Conservation (phyloP, 2,888 invertebrate genomes). For the Neoascia interrupta region DNA sequence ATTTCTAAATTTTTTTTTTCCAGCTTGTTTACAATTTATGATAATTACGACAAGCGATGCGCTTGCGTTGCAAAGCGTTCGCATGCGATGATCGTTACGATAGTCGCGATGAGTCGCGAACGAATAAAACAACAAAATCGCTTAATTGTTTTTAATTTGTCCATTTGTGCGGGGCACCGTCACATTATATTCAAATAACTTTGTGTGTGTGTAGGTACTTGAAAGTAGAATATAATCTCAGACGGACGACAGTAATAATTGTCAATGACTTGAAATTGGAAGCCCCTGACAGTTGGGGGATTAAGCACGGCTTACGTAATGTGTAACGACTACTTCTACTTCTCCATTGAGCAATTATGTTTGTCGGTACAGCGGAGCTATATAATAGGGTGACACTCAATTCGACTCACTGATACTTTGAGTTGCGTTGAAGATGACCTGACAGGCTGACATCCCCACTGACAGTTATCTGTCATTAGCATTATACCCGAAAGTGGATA, state of each 20-base stretch:
- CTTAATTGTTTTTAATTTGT: constrained; percentile 68
- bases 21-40: constrained; percentile 60
- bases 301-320: constrained; percentile 34
- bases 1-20: background rate
- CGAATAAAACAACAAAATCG: constrained; percentile 34
- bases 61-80: constrained; percentile 31
- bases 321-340: constrained; percentile 32
- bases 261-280: background rate
- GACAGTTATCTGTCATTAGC: constrained; percentile 69
- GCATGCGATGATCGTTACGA: constrained; percentile 40
- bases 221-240: constrained; percentile 20
- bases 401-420: constrained; percentile 18
- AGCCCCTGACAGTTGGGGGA: constrained; percentile 16
- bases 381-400: too few species aligned
- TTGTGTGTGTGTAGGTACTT: background rate
- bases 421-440: constrained; percentile 43
- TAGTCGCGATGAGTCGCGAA: constrained; percentile 37
- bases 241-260: constrained; percentile 17
- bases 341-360: constrained; percentile 7
- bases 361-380: background rate
- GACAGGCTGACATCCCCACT: constrained; percentile 63
- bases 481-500: constrained; percentile 48
- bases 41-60: constrained; percentile 49
- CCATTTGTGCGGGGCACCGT: constrained; percentile 31
- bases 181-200: constrained; percentile 44